These are phyloP conservation scores for Agrochola macilenta DNA, from an alignment of 2,888 invertebrate species.

Conservation along the genomic window DNA sequence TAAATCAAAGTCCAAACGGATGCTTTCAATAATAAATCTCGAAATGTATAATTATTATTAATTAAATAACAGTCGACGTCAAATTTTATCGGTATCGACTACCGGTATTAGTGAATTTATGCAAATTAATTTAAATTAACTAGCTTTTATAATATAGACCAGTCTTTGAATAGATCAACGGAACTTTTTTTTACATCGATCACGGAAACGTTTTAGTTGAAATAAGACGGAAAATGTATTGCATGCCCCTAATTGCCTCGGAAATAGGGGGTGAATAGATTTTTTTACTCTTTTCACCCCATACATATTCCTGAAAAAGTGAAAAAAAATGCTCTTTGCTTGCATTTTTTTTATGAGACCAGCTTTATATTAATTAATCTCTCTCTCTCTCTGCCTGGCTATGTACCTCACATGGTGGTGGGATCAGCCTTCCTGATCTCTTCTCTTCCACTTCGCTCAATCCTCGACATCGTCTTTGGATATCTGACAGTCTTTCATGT, in stretches of 20 bases:
- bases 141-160: constrained; percentile 15
- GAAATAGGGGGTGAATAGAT: background rate
- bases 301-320: background rate
- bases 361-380: background rate
- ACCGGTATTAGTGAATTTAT: constrained; percentile 57
- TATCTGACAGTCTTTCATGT: no score
- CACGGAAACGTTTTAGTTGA: constrained; percentile 3
- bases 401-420: no score
- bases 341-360: background rate
- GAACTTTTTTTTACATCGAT: constrained; percentile 34
- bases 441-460: no score
- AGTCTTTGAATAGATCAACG: constrained; percentile 32
- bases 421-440: no score
- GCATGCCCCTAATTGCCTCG: background rate
- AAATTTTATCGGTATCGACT: constrained; percentile 25
- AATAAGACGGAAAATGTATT: background rate
- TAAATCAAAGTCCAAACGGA: constrained; percentile 42
- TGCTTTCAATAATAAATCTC: constrained; percentile 12
- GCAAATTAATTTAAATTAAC: constrained; percentile 30
- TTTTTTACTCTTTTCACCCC: background rate
- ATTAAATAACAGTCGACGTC: constrained; percentile 6
- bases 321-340: background rate
- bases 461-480: no score
- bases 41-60: constrained; percentile 4
- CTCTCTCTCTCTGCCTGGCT: no score